These are phyloP conservation scores for Phrynosoma platyrhinos DNA, from an alignment of 2,113 vertebrate species.

Conservation along the genomic window DNA sequence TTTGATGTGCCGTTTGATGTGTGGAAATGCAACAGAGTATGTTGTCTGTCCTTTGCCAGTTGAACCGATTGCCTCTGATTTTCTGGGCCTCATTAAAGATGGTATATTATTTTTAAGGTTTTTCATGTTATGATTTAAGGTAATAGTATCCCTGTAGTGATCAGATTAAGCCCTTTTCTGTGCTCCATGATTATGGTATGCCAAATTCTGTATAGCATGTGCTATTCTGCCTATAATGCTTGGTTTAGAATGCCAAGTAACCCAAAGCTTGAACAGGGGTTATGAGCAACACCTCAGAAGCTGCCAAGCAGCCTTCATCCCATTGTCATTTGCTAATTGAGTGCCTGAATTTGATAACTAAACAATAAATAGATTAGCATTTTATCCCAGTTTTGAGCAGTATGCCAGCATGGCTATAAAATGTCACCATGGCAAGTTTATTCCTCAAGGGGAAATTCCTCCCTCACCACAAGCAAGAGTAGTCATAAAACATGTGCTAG, in stretches of 20 bases:
- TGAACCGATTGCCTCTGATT: too few relatives aligned
- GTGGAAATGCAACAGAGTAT: too few relatives aligned
- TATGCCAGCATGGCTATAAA: neutral
- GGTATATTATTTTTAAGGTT: too few relatives aligned
- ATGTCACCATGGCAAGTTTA: neutral
- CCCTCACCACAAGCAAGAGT: neutral
- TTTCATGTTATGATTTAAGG: too few relatives aligned
- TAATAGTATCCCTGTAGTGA: neutral
- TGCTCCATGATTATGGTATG: neutral
- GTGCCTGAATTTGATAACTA: neutral
- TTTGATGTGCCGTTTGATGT: too few relatives aligned
- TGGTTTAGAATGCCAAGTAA: neutral
- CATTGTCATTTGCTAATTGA: neutral
- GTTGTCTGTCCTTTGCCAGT: too few relatives aligned
- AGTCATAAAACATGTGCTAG: neutral
- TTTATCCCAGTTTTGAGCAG: neutral
- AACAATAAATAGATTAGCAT: neutral
- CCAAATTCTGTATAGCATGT: too few relatives aligned
- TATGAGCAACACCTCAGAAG: neutral
- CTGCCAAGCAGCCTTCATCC: neutral
- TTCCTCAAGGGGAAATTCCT: neutral
- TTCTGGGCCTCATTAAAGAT: too few relatives aligned
- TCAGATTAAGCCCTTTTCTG: neutral
- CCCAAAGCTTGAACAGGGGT: neutral
- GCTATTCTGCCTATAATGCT: too few relatives aligned